phyloP scores from a whole-genome alignment of 1,140 invertebrate genomes.

The Drosophila grimshawi region DNA sequence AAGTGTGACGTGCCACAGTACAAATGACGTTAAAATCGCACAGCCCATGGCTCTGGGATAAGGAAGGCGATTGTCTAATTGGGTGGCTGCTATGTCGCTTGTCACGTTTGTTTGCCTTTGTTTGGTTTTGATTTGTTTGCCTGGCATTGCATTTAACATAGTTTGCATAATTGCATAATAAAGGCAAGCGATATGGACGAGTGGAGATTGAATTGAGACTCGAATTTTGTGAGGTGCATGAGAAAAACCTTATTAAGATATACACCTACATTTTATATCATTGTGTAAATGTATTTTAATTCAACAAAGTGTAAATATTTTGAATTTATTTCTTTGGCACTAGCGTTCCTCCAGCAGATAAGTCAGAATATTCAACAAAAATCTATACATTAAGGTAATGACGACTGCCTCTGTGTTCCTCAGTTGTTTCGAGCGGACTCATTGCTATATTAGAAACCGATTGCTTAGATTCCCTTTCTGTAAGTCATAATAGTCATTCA shows the following conservation, averaged over 20 bases:
- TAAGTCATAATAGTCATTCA: no score
- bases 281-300: no score
- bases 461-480: no score
- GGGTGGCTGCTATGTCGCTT: conserved; percentile 19
- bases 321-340: no score
- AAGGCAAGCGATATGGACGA: neutral
- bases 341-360: no score
- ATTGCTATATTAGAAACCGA: no score
- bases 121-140: conserved; percentile 38
- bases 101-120: conserved; percentile 34
- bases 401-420: no score
- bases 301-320: no score
- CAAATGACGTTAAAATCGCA: conserved; percentile 67
- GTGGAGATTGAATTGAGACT: neutral
- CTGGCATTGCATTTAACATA: conserved; percentile 29
- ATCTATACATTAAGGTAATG: no score
- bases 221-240: neutral
- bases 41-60: neutral
- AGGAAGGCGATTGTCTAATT: conserved; percentile 2
- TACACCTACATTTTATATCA: no score
- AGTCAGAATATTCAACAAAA: no score
- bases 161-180: conserved; percentile 31
- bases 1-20: conserved; percentile 65
- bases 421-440: no score
- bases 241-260: neutral